Evolutionary conservation across 2,797 vertebrate genomes (phyloP), one percentile per base, ranked within the genome.

Genomic region (Tenualosa thibaudeaui): DNA sequence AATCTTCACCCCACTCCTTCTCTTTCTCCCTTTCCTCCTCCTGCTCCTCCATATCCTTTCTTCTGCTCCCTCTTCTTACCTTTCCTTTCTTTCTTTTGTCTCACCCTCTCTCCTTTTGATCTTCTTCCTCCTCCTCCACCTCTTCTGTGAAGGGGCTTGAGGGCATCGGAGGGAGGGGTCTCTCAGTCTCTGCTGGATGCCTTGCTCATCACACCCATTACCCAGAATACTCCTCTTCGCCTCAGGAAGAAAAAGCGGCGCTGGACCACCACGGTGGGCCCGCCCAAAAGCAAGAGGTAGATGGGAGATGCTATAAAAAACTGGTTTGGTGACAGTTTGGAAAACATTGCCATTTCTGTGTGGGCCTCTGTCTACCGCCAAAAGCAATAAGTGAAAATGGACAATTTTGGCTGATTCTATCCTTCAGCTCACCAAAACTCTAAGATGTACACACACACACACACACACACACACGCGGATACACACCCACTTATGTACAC

Each of bases 191-290:
- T 96, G 71, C 87, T 96, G 94, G 95, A 95, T 81, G 93, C 95
- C n/a, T 94, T 96, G 88, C 93, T 96, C 89, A 95, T 96, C 91
- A 91, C 87, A 0, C 95, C 95, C 83, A 85, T 96, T 24, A 24
- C 90, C 90, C 92, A 93, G 83, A 90, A 91, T 86, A 82, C 90
- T 3, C 75, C 91, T 83, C 87, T 92, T 81, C 89, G 43, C 7
- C 89, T 90, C 89, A 85, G 5, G 5, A 88, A 89, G 68, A 91
- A 93, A 81, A 94, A 92, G 62, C 92, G 89, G 15, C 91, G 91
- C 75, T 92, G 93, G 49, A 51, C 92, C 54, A 90, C 87, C 86
- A 89, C 92, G 87, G 87, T 95, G 86, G 92, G 93, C 50, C 85
- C 93, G 87, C 88, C 89, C 53, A 89, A 91, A 75, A 91, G 86